Evolutionary conservation across 2,113 vertebrate genomes (phyloP).

Genomic region (Neolamprologus sp.): DNA sequence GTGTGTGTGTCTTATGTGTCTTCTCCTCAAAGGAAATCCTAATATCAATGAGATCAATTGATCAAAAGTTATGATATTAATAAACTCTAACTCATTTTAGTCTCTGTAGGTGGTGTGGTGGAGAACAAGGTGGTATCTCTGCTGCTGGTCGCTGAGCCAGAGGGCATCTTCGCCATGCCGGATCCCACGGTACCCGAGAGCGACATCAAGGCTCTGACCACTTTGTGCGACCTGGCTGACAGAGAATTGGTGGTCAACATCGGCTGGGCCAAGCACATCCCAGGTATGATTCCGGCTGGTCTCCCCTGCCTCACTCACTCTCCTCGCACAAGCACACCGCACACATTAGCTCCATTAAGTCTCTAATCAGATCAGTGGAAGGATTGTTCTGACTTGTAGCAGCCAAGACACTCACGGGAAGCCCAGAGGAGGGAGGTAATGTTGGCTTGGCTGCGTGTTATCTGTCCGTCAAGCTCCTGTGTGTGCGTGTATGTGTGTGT

Average conservation of each 20-base stretch:
- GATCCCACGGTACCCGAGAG: conserved; percentile 94
- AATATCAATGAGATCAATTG: neutral
- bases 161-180: conserved; percentile 98
- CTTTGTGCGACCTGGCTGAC: conserved; percentile 94
- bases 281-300: conserved; percentile 71
- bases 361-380: conserved; percentile 50
- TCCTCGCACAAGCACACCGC: neutral
- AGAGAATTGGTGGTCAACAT: conserved; percentile 97
- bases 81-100: neutral
- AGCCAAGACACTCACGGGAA: conserved; percentile 26
- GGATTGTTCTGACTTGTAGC: conserved; percentile 36
- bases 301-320: neutral
- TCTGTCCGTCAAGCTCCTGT: conserved; percentile 20
- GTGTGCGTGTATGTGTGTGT: neutral
- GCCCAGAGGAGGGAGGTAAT: neutral
- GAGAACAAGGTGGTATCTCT: conserved; percentile 98
- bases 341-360: conserved; percentile 41
- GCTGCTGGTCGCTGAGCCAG: conserved; percentile 93
- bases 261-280: conserved; percentile 99
- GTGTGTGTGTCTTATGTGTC: neutral
- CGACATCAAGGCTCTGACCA: conserved; percentile 97
- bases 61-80: neutral
- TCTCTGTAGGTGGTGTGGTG: conserved; percentile 51
- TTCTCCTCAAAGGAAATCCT: neutral
- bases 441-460: neutral